phyloP scores from a whole-genome alignment of 23 tunicate species.

The Aplidium turbinatum region DNA sequence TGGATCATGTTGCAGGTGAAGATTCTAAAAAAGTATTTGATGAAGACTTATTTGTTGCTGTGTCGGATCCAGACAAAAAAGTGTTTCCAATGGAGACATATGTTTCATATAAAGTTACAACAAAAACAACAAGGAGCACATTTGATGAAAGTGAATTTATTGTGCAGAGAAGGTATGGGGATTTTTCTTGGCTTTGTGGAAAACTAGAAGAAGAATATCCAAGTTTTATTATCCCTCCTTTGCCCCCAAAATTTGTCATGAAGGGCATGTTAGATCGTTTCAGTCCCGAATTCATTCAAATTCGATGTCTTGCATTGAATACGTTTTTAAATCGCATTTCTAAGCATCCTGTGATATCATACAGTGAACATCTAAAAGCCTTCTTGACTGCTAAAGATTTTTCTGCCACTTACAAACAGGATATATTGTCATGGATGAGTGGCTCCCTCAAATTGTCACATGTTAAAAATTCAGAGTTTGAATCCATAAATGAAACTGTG shows the following conservation, averaged over 20 bases:
- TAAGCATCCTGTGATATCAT: conserved; percentile 65
- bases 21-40: not conserved
- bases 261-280: conserved; percentile 89
- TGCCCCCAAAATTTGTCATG: conserved; percentile 81
- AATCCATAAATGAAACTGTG: conserved; percentile 31
- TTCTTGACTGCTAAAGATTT: conserved; percentile 77
- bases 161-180: conserved; percentile 81
- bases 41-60: conserved; percentile 75
- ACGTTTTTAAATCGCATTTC: conserved; percentile 70
- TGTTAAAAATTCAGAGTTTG: conserved; percentile 67
- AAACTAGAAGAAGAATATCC: conserved; percentile 69
- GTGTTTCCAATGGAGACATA: conserved; percentile 73
- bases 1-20: not conserved
- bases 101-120: conserved; percentile 62
- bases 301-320: conserved; percentile 74
- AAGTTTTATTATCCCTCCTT: conserved; percentile 83
- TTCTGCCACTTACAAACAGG: conserved; percentile 44
- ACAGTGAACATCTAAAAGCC: conserved; percentile 62
- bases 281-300: conserved; percentile 56
- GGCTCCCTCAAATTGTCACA: conserved; percentile 54
- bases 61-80: conserved; percentile 76
- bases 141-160: conserved; percentile 80
- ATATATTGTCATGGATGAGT: conserved; percentile 64
- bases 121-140: conserved; percentile 85
- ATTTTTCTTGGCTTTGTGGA: conserved; percentile 71